Percentiles rank a stretch among this genome's conserved stretches.
phyloP scores from a whole-genome alignment of 2,888 invertebrate genomes.

The Falcaria lacertinaria region DNA sequence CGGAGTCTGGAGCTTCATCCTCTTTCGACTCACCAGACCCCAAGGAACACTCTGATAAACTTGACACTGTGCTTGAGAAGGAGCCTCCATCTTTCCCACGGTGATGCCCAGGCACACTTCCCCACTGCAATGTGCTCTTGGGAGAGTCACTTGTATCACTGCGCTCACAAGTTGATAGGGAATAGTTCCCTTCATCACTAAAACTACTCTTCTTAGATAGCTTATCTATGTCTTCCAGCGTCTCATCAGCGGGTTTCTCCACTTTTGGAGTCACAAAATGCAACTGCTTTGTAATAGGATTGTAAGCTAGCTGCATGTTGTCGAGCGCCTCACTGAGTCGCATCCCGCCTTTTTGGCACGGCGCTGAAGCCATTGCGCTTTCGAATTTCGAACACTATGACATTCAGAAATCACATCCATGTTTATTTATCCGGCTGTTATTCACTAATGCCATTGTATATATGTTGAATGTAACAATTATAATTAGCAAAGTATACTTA shows the following conservation, averaged over 20 bases:
- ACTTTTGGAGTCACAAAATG: conserved; percentile 79
- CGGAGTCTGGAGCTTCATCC: conserved; percentile 52
- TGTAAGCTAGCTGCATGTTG: conserved; percentile 86
- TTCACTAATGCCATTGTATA: conserved; percentile 36
- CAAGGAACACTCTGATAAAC: conserved; percentile 84
- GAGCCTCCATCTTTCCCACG: conserved; percentile 81
- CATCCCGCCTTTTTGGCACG: conserved; percentile 77
- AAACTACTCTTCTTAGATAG: conserved; percentile 74
- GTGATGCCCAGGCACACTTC: conserved; percentile 70
- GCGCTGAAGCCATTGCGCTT: conserved; percentile 56
- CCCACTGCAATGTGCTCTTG: conserved; percentile 73
- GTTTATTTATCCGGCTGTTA: conserved; percentile 28
- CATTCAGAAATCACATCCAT: conserved; percentile 47
- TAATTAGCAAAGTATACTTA: neutral
- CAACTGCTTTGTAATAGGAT: conserved; percentile 85
- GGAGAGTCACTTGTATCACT: conserved; percentile 76
- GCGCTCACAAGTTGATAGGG: conserved; percentile 73
- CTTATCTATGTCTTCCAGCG: conserved; percentile 60
- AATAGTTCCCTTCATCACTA: conserved; percentile 74
- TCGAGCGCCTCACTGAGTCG: conserved; percentile 85
- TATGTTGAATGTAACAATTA: neutral
- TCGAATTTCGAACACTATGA: conserved; percentile 29
- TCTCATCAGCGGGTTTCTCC: conserved; percentile 51
- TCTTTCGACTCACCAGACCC: conserved; percentile 80
- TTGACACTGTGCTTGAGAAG: conserved; percentile 85